phyloP scores from a whole-genome alignment of 2,797 vertebrate genomes.

The Brachyrhaphis roseni region DNA sequence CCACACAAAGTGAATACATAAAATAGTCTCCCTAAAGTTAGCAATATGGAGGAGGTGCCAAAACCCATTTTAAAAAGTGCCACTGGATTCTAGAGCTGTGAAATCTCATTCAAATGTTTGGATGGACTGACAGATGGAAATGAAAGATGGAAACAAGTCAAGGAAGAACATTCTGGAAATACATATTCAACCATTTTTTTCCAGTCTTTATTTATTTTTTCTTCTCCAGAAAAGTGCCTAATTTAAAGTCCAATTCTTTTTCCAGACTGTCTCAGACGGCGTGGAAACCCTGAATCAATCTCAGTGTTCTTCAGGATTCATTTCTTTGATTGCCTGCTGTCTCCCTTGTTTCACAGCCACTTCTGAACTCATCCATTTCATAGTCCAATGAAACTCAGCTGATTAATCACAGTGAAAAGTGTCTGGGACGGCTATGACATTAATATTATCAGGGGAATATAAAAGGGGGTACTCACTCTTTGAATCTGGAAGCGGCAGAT shows the following conservation, averaged over 20 bases:
- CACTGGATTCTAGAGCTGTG: neutral
- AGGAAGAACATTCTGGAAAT: neutral
- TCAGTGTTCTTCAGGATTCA: conserved; percentile 36
- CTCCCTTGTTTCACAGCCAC: conserved; percentile 34
- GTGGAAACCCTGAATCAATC: neutral
- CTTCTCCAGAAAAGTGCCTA: neutral
- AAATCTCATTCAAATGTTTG: neutral
- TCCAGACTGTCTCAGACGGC: neutral
- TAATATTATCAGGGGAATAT: conserved; percentile 46
- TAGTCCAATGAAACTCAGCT: conserved; percentile 42
- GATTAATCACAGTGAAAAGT: conserved; percentile 57
- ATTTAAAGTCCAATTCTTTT: neutral
- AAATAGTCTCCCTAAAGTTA: neutral
- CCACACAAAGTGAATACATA: neutral
- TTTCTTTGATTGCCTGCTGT: conserved; percentile 57
- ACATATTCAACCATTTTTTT: neutral
- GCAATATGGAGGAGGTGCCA: neutral
- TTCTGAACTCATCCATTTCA: conserved; percentile 41
- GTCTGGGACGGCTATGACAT: conserved; percentile 35
- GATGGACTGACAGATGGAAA: neutral
- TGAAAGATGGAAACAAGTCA: neutral
- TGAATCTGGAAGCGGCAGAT: conserved; percentile 87
- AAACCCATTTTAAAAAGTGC: neutral
- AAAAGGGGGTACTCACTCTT: conserved; percentile 92
- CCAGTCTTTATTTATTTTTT: neutral